A percentile compares a stretch with the other conserved stretches of the same genome.
Conservation (phyloP, 2,888 invertebrate species). For the Hololepta plana region DNA sequence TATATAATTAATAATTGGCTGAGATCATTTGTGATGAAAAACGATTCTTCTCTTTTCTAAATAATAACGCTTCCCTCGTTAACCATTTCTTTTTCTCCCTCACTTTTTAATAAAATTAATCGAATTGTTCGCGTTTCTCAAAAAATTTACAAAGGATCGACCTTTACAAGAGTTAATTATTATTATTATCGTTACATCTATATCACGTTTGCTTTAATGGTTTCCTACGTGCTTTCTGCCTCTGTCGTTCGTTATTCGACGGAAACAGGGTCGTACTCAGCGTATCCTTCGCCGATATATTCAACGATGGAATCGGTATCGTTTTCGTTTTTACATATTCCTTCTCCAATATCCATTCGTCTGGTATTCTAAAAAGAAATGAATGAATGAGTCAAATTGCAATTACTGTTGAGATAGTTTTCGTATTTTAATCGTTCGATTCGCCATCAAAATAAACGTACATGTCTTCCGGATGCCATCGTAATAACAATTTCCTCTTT, state of each 20-base stretch:
- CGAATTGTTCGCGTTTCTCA: no score
- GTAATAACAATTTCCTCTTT: constrained; percentile 51
- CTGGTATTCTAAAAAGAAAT: constrained; percentile 47
- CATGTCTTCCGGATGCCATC: constrained; percentile 76
- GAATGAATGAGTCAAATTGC: background rate
- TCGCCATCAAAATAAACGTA: constrained; percentile 34
- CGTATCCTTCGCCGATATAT: constrained; percentile 31
- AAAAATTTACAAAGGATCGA: no score
- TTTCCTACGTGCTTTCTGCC: constrained; percentile 26
- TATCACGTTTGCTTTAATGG: no score
- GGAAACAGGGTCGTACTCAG: constrained; percentile 34
- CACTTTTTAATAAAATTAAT: no score
- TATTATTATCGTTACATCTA: no score
- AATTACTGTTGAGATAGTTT: background rate
- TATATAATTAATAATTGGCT: no score
- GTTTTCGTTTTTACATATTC: constrained; percentile 43
- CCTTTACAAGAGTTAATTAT: no score
- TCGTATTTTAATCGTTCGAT: background rate
- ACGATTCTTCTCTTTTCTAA: no score
- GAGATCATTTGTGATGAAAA: no score
- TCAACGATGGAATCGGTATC: constrained; percentile 35
- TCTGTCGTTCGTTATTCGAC: constrained; percentile 10
- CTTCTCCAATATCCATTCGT: constrained; percentile 71
- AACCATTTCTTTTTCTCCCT: no score
- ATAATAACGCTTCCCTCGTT: no score